phyloP scores from a whole-genome alignment of 37 sponge, comb jelly and placozoan genomes.

The Halichondria panicea region DNA sequence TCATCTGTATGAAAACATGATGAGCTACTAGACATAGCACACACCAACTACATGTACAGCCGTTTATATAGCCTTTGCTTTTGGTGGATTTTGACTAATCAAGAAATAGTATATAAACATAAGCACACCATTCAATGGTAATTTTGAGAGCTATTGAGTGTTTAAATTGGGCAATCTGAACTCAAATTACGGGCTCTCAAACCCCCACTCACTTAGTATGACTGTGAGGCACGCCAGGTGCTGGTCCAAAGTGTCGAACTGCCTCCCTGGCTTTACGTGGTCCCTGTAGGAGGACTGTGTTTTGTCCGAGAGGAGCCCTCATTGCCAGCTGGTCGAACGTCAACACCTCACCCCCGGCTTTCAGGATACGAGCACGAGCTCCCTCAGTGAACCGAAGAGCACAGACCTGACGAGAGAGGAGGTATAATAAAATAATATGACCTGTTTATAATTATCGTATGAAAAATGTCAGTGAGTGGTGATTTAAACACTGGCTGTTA shows the following conservation, averaged over 20 bases:
- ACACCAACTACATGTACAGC: not conserved
- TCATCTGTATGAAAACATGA: not conserved
- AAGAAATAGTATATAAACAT: not conserved
- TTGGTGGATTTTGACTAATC: not conserved
- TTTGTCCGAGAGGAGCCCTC: constrained; percentile 88
- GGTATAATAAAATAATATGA: not conserved
- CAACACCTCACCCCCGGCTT: constrained; percentile 95
- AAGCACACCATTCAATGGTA: too few relatives aligned
- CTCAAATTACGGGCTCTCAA: too few relatives aligned
- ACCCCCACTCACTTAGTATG: constrained; percentile 81
- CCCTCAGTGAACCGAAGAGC: constrained; percentile 91
- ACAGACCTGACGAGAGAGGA: constrained; percentile 51
- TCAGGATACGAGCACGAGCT: constrained; percentile 91
- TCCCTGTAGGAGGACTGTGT: constrained; percentile 97
- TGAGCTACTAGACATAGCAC: not conserved
- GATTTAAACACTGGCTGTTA: too few relatives aligned
- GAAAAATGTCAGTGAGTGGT: too few relatives aligned
- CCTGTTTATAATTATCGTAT: too few relatives aligned
- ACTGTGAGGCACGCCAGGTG: constrained; percentile 98
- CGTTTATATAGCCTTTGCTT: not conserved
- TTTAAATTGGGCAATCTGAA: too few relatives aligned
- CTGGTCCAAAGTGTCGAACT: constrained; percentile 94
- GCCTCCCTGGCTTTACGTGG: constrained; percentile 92
- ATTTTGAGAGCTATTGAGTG: too few relatives aligned
- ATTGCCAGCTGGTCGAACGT: constrained; percentile 99